Base-by-base conservation (phyloP, 53 echinoderm and acorn worm species). In the Paracentrotus lividus region DNA sequence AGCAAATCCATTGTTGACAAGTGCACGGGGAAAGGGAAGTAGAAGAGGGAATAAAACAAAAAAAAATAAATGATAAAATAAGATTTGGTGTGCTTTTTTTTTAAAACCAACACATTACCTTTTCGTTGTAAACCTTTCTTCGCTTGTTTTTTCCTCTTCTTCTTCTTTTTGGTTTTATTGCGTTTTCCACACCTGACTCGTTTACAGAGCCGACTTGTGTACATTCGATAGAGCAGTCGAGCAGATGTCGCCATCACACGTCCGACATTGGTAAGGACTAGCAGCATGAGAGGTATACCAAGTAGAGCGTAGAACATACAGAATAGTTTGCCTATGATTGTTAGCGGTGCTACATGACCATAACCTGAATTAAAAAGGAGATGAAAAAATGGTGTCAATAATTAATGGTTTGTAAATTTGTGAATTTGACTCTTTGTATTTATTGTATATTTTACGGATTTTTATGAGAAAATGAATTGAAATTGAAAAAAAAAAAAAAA, bases 191-290 rank as follows among this genome's bases (percentile, higher is more conserved):
- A 95, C 85, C 97, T 90, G 32, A 97, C 86, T 84, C 96, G 84
- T 59, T 95, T 93, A 42, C 99, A 99, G 33, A 97, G 58, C 67
- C 96, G 92, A 84, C 99, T 99, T 55, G 97, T 96, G 94, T 99
- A 97, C 94, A 97, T 96, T 77, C 96, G 93, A 94, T 97, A 99
- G 85, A 99, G 96, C 10, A 99, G 94, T 43, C 97, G 91, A 81
- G 99, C 99, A 5, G 95, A 96, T 86, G 97, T 97, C 43, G 99
- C 99, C 84, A 99, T 95, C 42, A 99, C 96, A 24, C 99, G 95
- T 93, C 99, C 99, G 85, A 99, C 99, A 90, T 99, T 99, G 52
- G 99, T 99, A 49, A 99, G 94, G 66, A 99, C 99, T 12, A 99
- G 94, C 8, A 99, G 81, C 99, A 99, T 99, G 26, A 99, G 93